phyloP scores from a whole-genome alignment of 2,888 invertebrate species.

The Eupithecia abbreviata region DNA sequence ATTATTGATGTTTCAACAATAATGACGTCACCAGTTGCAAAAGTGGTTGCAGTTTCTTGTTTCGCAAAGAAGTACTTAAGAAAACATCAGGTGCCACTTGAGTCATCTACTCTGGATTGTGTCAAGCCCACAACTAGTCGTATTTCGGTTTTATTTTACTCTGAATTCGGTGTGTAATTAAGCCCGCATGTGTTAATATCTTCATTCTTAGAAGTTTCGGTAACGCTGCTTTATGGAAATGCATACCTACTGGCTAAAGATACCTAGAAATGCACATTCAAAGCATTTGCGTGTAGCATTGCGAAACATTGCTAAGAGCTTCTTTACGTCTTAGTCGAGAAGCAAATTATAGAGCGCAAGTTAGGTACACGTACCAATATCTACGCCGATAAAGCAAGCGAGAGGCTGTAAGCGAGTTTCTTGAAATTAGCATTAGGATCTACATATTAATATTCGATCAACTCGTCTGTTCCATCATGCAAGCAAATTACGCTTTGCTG shows the following conservation, averaged over 20 bases:
- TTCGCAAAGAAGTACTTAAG: not conserved
- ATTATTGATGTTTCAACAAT: no score
- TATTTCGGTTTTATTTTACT: slow-evolving; percentile 10
- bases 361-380: not conserved
- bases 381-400: not conserved
- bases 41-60: not conserved
- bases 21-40: not conserved
- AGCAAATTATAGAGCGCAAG: not conserved
- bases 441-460: not conserved
- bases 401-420: not conserved
- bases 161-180: not conserved
- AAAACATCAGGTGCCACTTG: slow-evolving; percentile 9
- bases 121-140: not conserved
- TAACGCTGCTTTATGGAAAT: not conserved
- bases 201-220: not conserved
- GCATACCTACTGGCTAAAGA: not conserved
- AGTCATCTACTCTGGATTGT: not conserved
- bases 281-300: no score
- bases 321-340: not conserved
- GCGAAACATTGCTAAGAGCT: not conserved
- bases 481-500: not conserved
- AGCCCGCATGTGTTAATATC: not conserved
- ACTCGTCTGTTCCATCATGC: not conserved
- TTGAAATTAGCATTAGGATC: not conserved
- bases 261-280: not conserved